Conservation (phyloP, 2,113 vertebrate species). For the Ophthalmolycus amberensis region DNA sequence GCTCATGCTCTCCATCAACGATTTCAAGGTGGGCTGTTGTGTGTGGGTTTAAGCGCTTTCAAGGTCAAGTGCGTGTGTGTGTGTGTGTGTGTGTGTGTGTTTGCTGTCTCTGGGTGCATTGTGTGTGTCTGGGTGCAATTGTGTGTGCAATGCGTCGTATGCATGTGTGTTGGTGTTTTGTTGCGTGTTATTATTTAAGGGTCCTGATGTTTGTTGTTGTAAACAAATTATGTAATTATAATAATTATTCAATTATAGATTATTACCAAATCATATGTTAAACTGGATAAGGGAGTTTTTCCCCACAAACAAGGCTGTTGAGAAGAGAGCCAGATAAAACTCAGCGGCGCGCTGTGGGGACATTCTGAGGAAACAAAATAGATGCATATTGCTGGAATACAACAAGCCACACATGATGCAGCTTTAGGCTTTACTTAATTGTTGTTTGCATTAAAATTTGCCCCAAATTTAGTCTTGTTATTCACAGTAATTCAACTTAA, state of each 20-base stretch:
- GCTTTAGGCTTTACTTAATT: neutral
- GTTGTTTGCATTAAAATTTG: neutral
- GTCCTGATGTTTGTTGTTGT: neutral
- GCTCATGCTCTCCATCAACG: constrained; percentile 98
- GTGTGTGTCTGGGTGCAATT: neutral
- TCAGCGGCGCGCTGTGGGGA: too few species aligned
- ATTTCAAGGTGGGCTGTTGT: constrained; percentile 91
- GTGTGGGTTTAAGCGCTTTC: constrained; percentile 46
- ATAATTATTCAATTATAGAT: neutral
- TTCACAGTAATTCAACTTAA: neutral
- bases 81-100: constrained; percentile 7
- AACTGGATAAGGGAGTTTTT: neutral
- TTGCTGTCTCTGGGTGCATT: neutral
- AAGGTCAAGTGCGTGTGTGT: constrained; percentile 65
- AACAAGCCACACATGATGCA: neutral
- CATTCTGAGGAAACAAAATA: neutral
- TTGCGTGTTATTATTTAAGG: too few species aligned
- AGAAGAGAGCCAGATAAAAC: neutral
- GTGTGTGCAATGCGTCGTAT: neutral
- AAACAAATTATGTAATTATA: neutral
- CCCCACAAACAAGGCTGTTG: neutral
- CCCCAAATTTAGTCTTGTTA: neutral
- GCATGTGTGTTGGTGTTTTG: neutral
- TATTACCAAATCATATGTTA: neutral
- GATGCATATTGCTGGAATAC: neutral